A percentile compares a stretch with the other conserved stretches of the same genome.
Conservation (phyloP, 2,113 vertebrate genomes). For the Fukomys damarensis region DNA sequence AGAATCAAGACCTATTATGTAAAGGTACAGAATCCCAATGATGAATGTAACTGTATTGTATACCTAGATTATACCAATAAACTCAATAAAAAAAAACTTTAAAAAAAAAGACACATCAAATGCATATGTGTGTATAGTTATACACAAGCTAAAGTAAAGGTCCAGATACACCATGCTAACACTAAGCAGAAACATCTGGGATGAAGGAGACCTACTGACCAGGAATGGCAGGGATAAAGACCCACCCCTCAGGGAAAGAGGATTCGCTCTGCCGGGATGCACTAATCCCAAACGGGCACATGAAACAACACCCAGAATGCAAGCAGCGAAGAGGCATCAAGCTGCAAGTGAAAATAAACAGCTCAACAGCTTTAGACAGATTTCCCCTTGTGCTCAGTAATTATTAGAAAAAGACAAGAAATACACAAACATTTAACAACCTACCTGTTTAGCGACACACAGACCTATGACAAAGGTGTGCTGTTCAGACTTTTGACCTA, state of each 20-base stretch:
- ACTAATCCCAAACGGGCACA: too few species aligned
- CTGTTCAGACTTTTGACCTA: not conserved
- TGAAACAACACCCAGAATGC: not conserved
- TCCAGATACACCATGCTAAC: not conserved
- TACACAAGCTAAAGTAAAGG: not conserved
- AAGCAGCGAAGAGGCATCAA: not conserved
- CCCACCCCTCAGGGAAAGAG: not conserved
- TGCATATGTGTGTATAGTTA: too few species aligned
- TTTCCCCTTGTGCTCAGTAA: not conserved
- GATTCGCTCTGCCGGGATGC: too few species aligned
- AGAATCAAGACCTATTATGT: too few species aligned
- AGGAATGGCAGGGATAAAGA: not conserved
- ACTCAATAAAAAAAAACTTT: too few species aligned
- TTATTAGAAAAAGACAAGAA: not conserved
- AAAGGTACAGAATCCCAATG: too few species aligned
- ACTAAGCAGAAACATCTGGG: not conserved
- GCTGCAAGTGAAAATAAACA: not conserved
- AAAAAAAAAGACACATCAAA: too few species aligned
- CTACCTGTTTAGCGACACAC: not conserved
- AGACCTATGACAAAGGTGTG: not conserved
- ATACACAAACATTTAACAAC: not conserved
- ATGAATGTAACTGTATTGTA: too few species aligned
- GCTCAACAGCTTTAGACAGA: too few species aligned
- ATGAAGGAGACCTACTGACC: not conserved
- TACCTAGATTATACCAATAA: too few species aligned